phyloP scores from a whole-genome alignment of 2,888 invertebrate genomes.

The Zhengitettix transpicula region DNA sequence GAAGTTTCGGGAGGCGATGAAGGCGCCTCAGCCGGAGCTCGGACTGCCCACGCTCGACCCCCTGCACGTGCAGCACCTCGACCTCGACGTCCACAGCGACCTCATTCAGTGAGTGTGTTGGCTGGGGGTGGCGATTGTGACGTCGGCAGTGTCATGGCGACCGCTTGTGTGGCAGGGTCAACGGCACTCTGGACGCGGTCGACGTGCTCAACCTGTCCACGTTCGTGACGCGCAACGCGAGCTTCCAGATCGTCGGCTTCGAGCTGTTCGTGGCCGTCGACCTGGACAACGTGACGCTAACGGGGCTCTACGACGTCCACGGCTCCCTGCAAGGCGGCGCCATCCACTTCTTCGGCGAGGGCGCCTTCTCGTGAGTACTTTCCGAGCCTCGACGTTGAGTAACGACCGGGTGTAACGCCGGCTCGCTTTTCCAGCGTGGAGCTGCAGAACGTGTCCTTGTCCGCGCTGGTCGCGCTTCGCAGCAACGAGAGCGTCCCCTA shows the following conservation, averaged over 20 bases:
- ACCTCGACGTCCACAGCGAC: slow-evolving; percentile 11
- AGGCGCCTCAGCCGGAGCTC: slow-evolving; percentile 11
- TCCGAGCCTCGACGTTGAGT: too few species aligned
- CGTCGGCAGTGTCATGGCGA: not conserved
- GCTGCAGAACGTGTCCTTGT: too few species aligned
- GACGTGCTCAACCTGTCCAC: slow-evolving; percentile 10
- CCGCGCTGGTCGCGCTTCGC: not conserved
- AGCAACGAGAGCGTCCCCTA: not conserved
- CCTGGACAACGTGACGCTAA: not conserved
- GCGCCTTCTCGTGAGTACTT: slow-evolving; percentile 12
- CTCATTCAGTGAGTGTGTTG: slow-evolving; percentile 5
- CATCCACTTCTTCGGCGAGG: slow-evolving; percentile 14
- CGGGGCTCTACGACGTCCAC: slow-evolving; percentile 6
- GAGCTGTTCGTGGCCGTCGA: slow-evolving; percentile 10
- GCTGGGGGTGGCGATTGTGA: not conserved
- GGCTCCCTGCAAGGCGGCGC: slow-evolving; percentile 10
- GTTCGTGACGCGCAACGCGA: slow-evolving; percentile 9
- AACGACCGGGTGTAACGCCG: too few species aligned
- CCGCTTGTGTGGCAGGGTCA: slow-evolving; percentile 1
- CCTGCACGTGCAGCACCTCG: slow-evolving; percentile 4
- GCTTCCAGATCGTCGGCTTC: slow-evolving; percentile 8
- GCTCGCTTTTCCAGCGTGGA: too few species aligned
- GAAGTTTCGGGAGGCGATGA: slow-evolving; percentile 13
- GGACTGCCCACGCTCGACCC: slow-evolving; percentile 15
- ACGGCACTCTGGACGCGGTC: slow-evolving; percentile 8